Percentiles rank a stretch among this genome's conserved stretches.
Conservation (phyloP, 1,140 invertebrate species). For the Drosophila willistoni region DNA sequence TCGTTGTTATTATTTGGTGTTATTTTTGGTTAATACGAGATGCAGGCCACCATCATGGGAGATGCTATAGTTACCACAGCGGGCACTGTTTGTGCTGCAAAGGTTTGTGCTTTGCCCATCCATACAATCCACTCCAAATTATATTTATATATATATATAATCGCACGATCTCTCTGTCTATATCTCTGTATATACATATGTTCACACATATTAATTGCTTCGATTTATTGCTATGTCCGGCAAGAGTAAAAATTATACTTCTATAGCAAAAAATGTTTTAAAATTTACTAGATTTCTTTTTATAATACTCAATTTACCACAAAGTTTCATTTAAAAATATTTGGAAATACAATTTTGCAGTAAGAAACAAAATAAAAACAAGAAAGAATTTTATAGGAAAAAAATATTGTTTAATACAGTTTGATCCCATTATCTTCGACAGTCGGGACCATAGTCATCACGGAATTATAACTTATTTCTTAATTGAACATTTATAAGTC, state of each 20-base stretch:
- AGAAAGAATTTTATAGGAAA: no score
- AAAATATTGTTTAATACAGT: no score
- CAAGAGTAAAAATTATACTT: background rate
- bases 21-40: constrained; percentile 58
- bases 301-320: no score
- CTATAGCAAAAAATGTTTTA: no score
- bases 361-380: no score
- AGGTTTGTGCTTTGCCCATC: constrained; percentile 65
- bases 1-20: constrained; percentile 12
- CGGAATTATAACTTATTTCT: no score
- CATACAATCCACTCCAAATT: constrained; percentile 20
- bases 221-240: background rate
- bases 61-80: constrained; percentile 48
- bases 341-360: no score
- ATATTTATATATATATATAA: background rate
- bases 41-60: constrained; percentile 60
- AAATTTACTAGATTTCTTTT: no score
- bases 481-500: no score
- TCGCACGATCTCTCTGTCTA: constrained; percentile 6
- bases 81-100: constrained; percentile 64
- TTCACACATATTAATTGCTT: constrained; percentile 2
- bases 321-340: no score
- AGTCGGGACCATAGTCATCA: no score
- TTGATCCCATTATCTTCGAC: no score
- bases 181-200: constrained; percentile 11